These are phyloP conservation scores for Misgurnus anguillicaudatus DNA, from an alignment of 2,113 vertebrate genomes.

Conservation along the genomic window DNA sequence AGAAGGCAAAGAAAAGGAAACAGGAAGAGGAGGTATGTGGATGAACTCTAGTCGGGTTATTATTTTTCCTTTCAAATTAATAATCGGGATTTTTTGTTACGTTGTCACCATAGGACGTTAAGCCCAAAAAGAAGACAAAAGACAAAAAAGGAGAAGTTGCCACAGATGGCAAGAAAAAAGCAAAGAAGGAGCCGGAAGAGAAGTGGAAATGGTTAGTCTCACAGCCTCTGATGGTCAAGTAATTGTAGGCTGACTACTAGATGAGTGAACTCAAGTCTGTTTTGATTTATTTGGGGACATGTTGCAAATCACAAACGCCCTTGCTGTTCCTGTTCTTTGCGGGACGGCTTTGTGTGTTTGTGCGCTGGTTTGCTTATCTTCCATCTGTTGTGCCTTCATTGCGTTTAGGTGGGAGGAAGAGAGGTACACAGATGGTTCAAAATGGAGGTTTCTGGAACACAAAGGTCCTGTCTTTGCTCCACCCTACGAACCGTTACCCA, in stretches of 20 bases:
- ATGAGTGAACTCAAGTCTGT: neutral
- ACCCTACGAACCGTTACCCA: constrained; percentile 91
- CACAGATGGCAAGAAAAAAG: constrained; percentile 86
- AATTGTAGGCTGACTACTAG: constrained; percentile 17
- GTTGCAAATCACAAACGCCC: constrained; percentile 7
- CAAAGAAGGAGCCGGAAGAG: constrained; percentile 94
- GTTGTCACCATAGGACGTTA: constrained; percentile 74
- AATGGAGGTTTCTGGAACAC: constrained; percentile 98
- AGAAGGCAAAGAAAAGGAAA: constrained; percentile 93
- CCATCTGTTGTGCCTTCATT: constrained; percentile 15
- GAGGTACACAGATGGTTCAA: constrained; percentile 91
- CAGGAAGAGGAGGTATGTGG: constrained; percentile 73
- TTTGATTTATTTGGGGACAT: constrained; percentile 4
- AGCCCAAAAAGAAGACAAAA: constrained; percentile 91
- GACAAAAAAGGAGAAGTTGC: constrained; percentile 81
- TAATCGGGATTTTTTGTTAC: constrained; percentile 25
- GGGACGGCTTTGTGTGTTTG: neutral
- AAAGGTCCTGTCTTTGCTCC: constrained; percentile 97
- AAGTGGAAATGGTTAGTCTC: constrained; percentile 95
- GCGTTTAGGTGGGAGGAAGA: constrained; percentile 97
- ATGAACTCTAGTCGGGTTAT: neutral
- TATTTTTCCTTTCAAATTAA: neutral
- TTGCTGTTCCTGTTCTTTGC: neutral
- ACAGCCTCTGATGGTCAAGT: constrained; percentile 24
- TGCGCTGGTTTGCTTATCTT: constrained; percentile 8